Percentiles rank a stretch among this genome's conserved stretches.
Evolutionary conservation across 2,797 vertebrate species (phyloP).

Genomic region (Lacerta bilineata): DNA sequence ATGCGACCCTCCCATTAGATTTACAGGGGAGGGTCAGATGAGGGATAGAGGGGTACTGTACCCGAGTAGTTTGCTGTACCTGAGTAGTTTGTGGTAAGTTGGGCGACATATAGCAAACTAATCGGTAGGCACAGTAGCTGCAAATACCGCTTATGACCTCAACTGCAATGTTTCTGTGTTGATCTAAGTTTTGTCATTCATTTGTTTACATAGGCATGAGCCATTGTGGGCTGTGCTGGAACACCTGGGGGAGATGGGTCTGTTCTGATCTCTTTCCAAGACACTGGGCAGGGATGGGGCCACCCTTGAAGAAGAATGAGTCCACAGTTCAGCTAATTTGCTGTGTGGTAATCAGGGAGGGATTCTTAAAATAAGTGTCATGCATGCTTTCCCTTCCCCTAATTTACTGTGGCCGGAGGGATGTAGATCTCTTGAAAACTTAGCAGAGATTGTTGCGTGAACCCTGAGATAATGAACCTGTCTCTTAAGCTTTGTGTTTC

Average conservation of each 20-base stretch:
- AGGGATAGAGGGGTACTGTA: too few species aligned
- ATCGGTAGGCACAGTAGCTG: not conserved
- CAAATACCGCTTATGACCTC: not conserved
- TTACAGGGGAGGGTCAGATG: not conserved
- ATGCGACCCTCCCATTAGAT: not conserved
- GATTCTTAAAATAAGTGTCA: not conserved
- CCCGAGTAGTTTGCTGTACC: not conserved
- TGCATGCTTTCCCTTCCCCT: not conserved
- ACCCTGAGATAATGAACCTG: not conserved
- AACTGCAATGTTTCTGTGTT: not conserved
- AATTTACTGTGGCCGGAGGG: not conserved
- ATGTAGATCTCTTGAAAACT: not conserved
- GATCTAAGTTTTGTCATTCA: not conserved
- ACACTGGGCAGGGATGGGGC: too few species aligned
- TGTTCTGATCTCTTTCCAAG: not conserved
- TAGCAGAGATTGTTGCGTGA: not conserved
- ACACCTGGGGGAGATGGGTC: too few species aligned
- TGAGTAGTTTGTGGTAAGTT: not conserved
- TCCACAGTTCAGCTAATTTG: not conserved
- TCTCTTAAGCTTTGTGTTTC: not conserved
- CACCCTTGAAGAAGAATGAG: not conserved
- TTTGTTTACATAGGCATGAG: not conserved
- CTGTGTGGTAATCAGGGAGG: not conserved
- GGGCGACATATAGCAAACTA: not conserved
- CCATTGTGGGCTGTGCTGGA: not conserved